Evolutionary conservation across 2,888 invertebrate species (phyloP), one percentile per base, ranked within the genome.

Genomic region (Brenthis ino): DNA sequence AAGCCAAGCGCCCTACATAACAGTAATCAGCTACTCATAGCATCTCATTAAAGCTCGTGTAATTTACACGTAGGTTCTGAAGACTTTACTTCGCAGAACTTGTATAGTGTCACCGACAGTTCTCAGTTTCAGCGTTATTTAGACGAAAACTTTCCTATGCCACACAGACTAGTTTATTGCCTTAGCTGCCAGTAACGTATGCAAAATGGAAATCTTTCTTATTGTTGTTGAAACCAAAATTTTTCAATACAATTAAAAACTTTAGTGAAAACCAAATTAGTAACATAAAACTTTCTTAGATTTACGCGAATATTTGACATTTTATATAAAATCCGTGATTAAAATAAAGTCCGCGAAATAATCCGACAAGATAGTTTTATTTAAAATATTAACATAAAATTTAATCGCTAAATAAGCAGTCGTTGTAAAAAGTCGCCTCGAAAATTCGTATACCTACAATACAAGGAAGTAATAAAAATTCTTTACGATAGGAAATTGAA

Each of bases 31-130:
- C 53, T 63, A 53, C 63, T 53, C 14, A 51, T 63, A 53, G 53
- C 16, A 63, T 43, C 63, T 63, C 43, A 63, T 63, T 63, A 63
- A 63, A 53, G 63, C 53, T 20, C 63, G 14, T 43, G 63, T 63
- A 63, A 43, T 63, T 63, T 20, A 63, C 63, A 63, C 63, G 63
- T 54, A 37, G n/a, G 54, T 11, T 14, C 24, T 54, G 54, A 14
- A 54, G 53, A 20, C 37, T 54, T 48, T 60, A 60, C 57, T 60
- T 60, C 28, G 12, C 43, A 47, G 60, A 60, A 66, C 43, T 48
- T 54, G 63, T 60, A 43, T 51, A 60, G 33, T 66, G 58, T 60
- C 16, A 66, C 16, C 53, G 54, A 28, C 58, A 58, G 66, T 66
- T 8, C 60, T 54, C 28, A 24, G 58, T 33, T 66, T 28, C 55